These are phyloP conservation scores for Metopolophium dirhodum DNA, from an alignment of 1,140 invertebrate species.

Conservation along the genomic window DNA sequence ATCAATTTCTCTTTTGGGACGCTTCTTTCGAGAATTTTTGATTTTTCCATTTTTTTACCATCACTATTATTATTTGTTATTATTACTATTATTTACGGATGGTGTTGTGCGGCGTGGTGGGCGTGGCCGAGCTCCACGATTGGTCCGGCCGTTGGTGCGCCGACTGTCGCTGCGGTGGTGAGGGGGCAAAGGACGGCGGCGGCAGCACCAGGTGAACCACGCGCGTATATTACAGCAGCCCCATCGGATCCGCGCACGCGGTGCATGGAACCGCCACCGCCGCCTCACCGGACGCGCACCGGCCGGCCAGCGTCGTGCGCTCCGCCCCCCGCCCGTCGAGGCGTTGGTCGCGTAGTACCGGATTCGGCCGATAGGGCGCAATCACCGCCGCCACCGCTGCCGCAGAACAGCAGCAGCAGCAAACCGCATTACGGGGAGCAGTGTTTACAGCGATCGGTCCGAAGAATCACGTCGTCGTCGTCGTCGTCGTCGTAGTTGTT, in stretches of 20 bases:
- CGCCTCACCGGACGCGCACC: not conserved
- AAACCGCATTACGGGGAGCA: not conserved
- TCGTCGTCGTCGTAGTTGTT: not conserved
- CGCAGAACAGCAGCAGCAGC: not conserved
- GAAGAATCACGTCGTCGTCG: not conserved
- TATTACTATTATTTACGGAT: not conserved
- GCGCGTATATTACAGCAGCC: not conserved
- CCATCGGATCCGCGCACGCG: not conserved
- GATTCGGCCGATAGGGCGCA: not conserved
- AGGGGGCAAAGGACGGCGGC: not conserved
- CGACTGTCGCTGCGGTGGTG: too few relatives aligned
- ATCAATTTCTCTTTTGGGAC: constrained; percentile 4
- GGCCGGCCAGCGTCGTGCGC: not conserved
- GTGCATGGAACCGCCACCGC: not conserved
- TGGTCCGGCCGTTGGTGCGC: not conserved
- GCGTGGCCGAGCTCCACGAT: not conserved
- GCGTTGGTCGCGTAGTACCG: not conserved
- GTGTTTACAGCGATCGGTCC: constrained; percentile 7
- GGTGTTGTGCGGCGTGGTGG: not conserved
- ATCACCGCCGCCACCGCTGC: not conserved
- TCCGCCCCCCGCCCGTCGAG: not conserved
- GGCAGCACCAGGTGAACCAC: constrained; percentile 28
- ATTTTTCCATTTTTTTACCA: not conserved
- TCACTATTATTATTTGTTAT: not conserved
- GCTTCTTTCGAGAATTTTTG: not conserved